Percentiles rank a stretch among this genome's conserved stretches.
phyloP scores from a whole-genome alignment of 2,888 invertebrate species.

The Netelia fuscicornis region DNA sequence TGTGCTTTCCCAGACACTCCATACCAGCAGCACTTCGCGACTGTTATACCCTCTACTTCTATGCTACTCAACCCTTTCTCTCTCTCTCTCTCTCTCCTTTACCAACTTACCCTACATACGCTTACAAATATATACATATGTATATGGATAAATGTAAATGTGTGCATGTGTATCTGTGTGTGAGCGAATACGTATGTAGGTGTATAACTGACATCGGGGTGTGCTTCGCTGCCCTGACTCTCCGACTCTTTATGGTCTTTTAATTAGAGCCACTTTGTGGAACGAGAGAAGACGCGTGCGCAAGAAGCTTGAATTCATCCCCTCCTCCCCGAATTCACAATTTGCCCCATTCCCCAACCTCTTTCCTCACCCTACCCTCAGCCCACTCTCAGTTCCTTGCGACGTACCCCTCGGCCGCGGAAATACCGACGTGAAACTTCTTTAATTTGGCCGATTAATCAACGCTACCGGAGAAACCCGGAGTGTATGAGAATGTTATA shows the following conservation, averaged over 20 bases:
- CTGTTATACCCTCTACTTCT: slow-evolving; percentile 72
- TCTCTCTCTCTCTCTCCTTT: slow-evolving; percentile 26
- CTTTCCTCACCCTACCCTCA: background rate
- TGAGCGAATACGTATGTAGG: background rate
- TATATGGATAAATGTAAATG: background rate
- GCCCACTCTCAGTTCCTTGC: slow-evolving; percentile 27
- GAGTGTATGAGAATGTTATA: slow-evolving; percentile 45
- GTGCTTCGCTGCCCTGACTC: slow-evolving; percentile 68
- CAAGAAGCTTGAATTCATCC: slow-evolving; percentile 62
- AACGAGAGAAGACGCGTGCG: slow-evolving; percentile 69
- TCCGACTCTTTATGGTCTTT: slow-evolving; percentile 81
- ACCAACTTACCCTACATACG: slow-evolving; percentile 30
- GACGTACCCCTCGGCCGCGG: slow-evolving; percentile 53
- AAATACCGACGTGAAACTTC: slow-evolving; percentile 78
- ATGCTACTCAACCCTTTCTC: slow-evolving; percentile 55
- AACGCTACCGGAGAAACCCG: slow-evolving; percentile 46
- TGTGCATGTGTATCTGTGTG: background rate
- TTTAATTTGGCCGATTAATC: slow-evolving; percentile 81
- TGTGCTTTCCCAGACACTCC: slow-evolving; percentile 80
- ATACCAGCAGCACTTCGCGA: slow-evolving; percentile 74
- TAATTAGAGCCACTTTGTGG: slow-evolving; percentile 81
- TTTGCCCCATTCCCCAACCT: slow-evolving; percentile 46
- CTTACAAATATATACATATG: background rate
- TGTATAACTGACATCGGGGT: slow-evolving; percentile 46
- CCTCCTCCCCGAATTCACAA: slow-evolving; percentile 45